Base-by-base conservation (phyloP, 2,888 invertebrate genomes). In the Drosophila leonis region DNA sequence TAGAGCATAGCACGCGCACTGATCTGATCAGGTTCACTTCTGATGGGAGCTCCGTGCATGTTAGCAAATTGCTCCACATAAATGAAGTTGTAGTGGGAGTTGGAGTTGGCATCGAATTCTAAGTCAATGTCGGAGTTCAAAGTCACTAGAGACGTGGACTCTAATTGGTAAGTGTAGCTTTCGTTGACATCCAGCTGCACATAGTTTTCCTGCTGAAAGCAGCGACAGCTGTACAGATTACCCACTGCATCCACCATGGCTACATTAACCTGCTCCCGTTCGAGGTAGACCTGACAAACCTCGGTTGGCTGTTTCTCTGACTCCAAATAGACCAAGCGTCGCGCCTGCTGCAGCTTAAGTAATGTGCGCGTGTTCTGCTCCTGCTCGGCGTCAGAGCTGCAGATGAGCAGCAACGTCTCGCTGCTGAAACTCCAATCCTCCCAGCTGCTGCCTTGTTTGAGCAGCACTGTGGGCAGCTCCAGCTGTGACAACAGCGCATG, bases 1-100 rank as follows among this genome's bases (percentile, higher is more conserved):
- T 77, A 83, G 3, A 73, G 18, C 44, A 89, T 76, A 8, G 84
- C 63, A 0, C 80, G 64, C 2, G 90, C 89, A 7, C 63, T 57
- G 33, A 78, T 8, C 8, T 78, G 72, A 65, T 89, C 83, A 0
- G 75, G 41, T 18, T 75, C 65, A 0, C 62, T 81, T 15, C 8
- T 42, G 0, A 88, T 75, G 0, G 44, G 0, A 1, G 55, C 41
- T 0, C 89, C 79, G 0, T 46, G 59, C 83, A 89, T 80, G 13
- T 88, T 66, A 0, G 5, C 31, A 37, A 87, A 82, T 20, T 82
- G 78, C 49, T 89, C 63, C 18, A 75, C 62, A 15, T 71, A 88
- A n/a, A 86, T 65, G 0, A 44, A 10, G 0, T 0, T 42, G 12
- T 0, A 13, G 4, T 24, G 0, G 27, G 41, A 42, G 18, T 20